Conservation (phyloP, 2,888 invertebrate species). For the Papilio gigon region DNA sequence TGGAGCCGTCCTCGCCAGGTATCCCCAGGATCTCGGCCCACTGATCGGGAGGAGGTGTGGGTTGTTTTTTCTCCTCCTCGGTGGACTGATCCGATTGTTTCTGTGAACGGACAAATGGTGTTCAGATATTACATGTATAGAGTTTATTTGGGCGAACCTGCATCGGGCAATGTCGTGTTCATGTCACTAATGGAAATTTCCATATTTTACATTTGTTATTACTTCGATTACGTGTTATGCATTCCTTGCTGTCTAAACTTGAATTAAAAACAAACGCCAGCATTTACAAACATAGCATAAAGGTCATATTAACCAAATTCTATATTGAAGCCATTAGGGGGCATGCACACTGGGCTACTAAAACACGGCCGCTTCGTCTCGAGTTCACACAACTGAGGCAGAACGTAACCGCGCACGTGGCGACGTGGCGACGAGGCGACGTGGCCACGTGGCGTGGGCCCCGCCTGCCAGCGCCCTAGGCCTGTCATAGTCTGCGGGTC, state of each 20-base stretch:
- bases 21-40: slow-evolving; percentile 79
- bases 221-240: too few relatives aligned
- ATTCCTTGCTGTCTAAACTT: not conserved
- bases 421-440: too few relatives aligned
- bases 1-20: slow-evolving; percentile 60
- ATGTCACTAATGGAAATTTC: not conserved
- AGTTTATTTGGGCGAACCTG: slow-evolving; percentile 56
- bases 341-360: slow-evolving; percentile 32
- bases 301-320: not conserved
- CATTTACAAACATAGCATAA: not conserved
- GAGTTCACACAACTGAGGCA: slow-evolving; percentile 17
- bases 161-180: slow-evolving; percentile 65
- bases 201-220: too few relatives aligned
- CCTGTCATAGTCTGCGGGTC: slow-evolving; percentile 75
- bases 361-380: not conserved
- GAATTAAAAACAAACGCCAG: not conserved
- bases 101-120: slow-evolving; percentile 51
- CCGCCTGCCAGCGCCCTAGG: slow-evolving; percentile 50
- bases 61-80: slow-evolving; percentile 71
- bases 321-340: slow-evolving; percentile 29
- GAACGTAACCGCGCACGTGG: too few relatives aligned
- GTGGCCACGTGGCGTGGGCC: too few relatives aligned
- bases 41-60: slow-evolving; percentile 76
- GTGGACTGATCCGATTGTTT: slow-evolving; percentile 51
- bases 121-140: slow-evolving; percentile 36